Evolutionary conservation across 2,113 vertebrate species (phyloP), one percentile per base, ranked within the genome.

Genomic region (Cottus gobio): DNA sequence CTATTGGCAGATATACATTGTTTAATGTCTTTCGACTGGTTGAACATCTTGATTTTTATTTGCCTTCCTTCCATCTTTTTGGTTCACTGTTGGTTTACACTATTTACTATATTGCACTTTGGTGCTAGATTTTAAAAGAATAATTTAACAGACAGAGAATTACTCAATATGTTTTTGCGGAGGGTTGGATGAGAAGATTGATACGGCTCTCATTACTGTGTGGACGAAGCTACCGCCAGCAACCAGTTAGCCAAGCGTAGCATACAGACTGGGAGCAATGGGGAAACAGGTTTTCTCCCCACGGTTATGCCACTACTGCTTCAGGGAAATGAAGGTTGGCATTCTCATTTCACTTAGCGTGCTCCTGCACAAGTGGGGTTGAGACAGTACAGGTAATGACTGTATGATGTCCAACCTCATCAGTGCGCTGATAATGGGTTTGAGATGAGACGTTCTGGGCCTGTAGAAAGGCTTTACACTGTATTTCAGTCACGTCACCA

Each of bases 351-450:
- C 68, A 46, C 26, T 42, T 26, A 18, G 61, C n/a, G n/a, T n/a
- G 34, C 54, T 31, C 16, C 26, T 62, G 34, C 42, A 61, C 50
- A 12, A 69, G 44, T 62, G 34, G 36, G 13, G 44, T n/a, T 16
- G 18, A 24, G 20, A 15, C 50, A 36, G 15, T 46, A 34, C n/a
- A 60, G 4, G 10, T 39, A 22, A 39, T 65, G 24, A 34, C 20
- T 3, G 13, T 31, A 73, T 52, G 34, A 74, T 63, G 57, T 68
- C 48, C 69, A 28, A 56, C 37, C 30, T 67, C 28, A 83, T 56
- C 69, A 65, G 15, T 37, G 22, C 13, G 1, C 46, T 63, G 56
- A 62, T 63, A 28, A 75, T 60, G n/a, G 58, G 48, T 72, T 46
- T 73, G 48, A 68, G 12, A 42, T 36, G 16, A 64, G 42, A 50